phyloP scores from a whole-genome alignment of 2,888 invertebrate species.

The Drosophila atripex region DNA sequence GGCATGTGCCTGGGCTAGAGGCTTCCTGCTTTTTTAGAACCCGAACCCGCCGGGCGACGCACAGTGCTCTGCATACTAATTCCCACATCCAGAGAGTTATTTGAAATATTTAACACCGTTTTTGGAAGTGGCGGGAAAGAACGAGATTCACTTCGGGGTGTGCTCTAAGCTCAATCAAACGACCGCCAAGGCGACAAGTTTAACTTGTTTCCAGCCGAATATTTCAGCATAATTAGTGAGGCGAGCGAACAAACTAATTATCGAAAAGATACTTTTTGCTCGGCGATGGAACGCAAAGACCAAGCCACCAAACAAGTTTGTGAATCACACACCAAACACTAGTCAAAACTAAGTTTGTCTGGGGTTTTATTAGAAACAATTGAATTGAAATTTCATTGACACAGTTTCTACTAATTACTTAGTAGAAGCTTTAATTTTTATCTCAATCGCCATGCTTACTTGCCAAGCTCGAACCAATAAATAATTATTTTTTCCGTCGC shows the following conservation, averaged over 20 bases:
- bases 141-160: constrained; percentile 17
- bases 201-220: constrained; percentile 61
- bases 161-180: constrained; percentile 38
- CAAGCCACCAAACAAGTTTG: constrained; percentile 55
- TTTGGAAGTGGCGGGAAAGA: constrained; percentile 27
- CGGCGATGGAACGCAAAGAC: constrained; percentile 9
- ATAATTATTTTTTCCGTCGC: constrained; percentile 15
- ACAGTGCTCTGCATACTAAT: constrained; percentile 69
- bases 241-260: constrained; percentile 61
- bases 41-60: constrained; percentile 8
- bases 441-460: constrained; percentile 6
- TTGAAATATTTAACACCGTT: constrained; percentile 60
- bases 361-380: constrained; percentile 47
- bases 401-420: constrained; percentile 48
- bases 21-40: constrained; percentile 59
- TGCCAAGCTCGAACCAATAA: neutral
- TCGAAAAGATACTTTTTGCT: constrained; percentile 40
- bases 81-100: constrained; percentile 32
- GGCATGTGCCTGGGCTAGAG: constrained; percentile 40
- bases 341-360: neutral
- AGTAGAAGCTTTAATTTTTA: constrained; percentile 10
- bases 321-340: constrained; percentile 49
- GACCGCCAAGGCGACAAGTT: constrained; percentile 51
- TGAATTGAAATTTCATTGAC: constrained; percentile 75
- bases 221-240: constrained; percentile 45